These are phyloP conservation scores for Pachycephus smyrnensis DNA, from an alignment of 2,888 invertebrate genomes.

Conservation along the genomic window DNA sequence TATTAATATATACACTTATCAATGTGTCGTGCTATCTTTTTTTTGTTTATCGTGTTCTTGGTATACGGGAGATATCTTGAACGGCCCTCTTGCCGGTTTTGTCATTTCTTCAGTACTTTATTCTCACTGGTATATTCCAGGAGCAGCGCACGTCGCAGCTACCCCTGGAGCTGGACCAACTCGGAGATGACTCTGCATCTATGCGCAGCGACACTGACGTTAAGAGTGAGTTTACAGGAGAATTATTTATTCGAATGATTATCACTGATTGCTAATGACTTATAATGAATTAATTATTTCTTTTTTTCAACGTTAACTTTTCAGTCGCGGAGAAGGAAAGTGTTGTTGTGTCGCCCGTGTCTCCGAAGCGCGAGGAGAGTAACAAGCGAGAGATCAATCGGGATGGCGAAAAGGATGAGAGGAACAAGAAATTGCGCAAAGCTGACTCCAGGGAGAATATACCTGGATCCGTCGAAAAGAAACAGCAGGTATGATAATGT, in stretches of 20 bases:
- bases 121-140: constrained; percentile 68
- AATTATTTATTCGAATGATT: neutral
- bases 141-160: constrained; percentile 91
- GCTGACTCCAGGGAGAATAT: constrained; percentile 64
- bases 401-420: constrained; percentile 63
- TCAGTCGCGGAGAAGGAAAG: constrained; percentile 67
- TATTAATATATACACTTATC: neutral
- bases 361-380: constrained; percentile 61
- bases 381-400: constrained; percentile 65
- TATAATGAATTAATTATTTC: neutral
- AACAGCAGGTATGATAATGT: constrained; percentile 49
- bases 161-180: constrained; percentile 85
- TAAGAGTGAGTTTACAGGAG: constrained; percentile 73
- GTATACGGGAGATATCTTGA: neutral
- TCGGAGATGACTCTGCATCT: constrained; percentile 86
- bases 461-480: constrained; percentile 58
- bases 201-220: constrained; percentile 85
- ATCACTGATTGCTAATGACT: neutral
- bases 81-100: neutral
- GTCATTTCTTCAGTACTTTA: neutral
- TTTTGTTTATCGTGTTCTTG: neutral
- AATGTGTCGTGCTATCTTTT: neutral
- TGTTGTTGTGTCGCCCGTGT: constrained; percentile 56
- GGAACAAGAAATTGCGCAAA: constrained; percentile 64
- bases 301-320: constrained; percentile 15